phyloP scores from a whole-genome alignment of 2,113 vertebrate genomes.

The Grantiella picta region DNA sequence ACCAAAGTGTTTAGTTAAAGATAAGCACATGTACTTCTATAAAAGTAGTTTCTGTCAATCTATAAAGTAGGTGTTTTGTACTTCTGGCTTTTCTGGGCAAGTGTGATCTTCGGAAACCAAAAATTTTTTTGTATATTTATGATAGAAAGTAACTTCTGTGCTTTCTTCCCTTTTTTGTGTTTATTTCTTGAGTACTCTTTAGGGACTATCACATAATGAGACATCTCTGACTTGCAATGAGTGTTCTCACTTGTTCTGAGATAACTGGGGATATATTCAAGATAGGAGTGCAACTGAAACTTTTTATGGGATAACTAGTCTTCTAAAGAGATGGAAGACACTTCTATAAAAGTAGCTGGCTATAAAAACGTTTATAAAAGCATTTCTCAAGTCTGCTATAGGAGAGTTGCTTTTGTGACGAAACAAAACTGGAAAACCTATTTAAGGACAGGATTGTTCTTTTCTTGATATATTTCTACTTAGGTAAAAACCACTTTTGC shows the following conservation, averaged over 20 bases:
- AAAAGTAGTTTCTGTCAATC: background rate
- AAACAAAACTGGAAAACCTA: background rate
- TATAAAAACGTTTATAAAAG: background rate
- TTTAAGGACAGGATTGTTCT: background rate
- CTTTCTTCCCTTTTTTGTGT: background rate
- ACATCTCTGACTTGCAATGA: background rate
- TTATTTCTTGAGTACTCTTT: background rate
- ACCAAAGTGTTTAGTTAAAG: background rate
- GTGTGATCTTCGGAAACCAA: background rate
- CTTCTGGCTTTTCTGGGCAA: background rate
- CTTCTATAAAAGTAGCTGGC: background rate
- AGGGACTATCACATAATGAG: background rate
- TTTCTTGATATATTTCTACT: background rate
- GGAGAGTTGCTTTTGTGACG: background rate
- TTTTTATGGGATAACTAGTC: background rate
- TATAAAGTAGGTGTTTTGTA: background rate
- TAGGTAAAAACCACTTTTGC: background rate
- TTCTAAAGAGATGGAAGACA: background rate
- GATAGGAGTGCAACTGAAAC: background rate
- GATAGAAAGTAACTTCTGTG: background rate
- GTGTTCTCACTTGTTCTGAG: background rate
- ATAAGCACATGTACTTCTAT: background rate
- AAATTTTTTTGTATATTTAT: background rate
- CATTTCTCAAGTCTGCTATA: background rate
- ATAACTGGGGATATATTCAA: background rate